phyloP scores from a whole-genome alignment of 2,797 vertebrate genomes.

The Malurus leucopterus region DNA sequence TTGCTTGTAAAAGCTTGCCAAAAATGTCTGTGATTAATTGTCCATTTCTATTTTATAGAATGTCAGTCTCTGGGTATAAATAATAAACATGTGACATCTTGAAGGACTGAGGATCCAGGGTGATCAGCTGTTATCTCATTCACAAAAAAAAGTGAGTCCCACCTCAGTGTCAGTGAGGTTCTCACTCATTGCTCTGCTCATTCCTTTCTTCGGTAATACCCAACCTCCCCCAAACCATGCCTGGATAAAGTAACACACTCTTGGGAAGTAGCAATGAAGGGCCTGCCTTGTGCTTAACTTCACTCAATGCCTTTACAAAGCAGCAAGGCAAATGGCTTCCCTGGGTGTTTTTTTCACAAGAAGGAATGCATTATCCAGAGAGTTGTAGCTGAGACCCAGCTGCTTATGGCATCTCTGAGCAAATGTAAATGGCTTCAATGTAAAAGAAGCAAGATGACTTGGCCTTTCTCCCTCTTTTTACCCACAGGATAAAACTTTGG shows the following conservation, averaged over 20 bases:
- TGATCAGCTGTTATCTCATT: background rate
- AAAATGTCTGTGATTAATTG: background rate
- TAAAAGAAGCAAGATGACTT: background rate
- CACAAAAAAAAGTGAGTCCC: background rate
- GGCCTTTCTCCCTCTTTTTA: background rate
- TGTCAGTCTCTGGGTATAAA: background rate
- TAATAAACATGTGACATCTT: background rate
- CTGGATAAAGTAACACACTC: background rate
- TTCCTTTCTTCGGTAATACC: background rate
- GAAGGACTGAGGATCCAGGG: background rate
- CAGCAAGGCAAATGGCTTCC: background rate
- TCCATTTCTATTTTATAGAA: background rate
- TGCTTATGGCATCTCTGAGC: background rate
- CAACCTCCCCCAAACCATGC: background rate
- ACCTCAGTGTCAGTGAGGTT: background rate
- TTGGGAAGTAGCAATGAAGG: background rate
- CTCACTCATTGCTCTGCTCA: background rate
- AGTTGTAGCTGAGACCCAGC: slow-evolving; percentile 5
- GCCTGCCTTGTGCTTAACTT: background rate
- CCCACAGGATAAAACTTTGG: background rate
- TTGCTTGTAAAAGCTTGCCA: background rate
- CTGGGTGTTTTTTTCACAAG: background rate
- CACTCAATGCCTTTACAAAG: background rate
- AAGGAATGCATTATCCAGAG: background rate
- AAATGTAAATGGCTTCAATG: background rate